Base-by-base conservation (phyloP, 2,113 vertebrate species). In the Indicator indicator region DNA sequence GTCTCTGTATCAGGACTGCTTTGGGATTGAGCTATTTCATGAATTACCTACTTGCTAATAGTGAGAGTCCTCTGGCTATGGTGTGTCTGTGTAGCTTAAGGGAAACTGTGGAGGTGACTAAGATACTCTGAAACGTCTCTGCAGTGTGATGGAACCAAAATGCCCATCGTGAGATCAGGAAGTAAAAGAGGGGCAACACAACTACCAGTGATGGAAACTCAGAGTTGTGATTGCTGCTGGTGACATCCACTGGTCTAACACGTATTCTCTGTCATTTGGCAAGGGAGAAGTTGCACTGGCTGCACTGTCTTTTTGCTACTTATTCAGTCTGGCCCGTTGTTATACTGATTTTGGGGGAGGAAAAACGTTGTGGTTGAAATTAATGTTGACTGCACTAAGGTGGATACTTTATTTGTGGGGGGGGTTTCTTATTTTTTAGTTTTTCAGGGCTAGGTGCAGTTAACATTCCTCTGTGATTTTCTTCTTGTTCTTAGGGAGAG, bases 401-500 rank as follows among this genome's bases (percentile, higher is more conserved):
- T 56, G 56, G 56, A 69, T 80, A 77, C 9, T n/a, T 83, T 54
- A 30, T 11, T 62, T 75, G 40, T 5, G 5, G 12, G 7, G 40
- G 6, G 5, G 12, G 7, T 1, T 14, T 69, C 89, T 46, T 18
- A 18, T 60, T 86, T 72, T n/a, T 30, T 23, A 1, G 8, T 58
- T 56, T 67, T 78, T 69, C 68, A 30, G 24, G 15, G 23, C 44
- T 9, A 20, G 52, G 11, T 4, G 4, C 26, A 28, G 7, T 64
- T 91, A 73, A 94, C 12, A 0, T 56, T 60, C 83, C 21, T 55
- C 36, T 88, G 30, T 0, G 9, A 7, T 87, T 71, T 94, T 9
- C 36, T 70, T 21, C 88, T 59, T 85, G 21, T 42, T 80, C 63
- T 74, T 65, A 97, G 97, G 68, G 30, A 83, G 70, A 93, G 32